phyloP scores from a whole-genome alignment of 2,797 vertebrate genomes.

The Allobates femoralis region DNA sequence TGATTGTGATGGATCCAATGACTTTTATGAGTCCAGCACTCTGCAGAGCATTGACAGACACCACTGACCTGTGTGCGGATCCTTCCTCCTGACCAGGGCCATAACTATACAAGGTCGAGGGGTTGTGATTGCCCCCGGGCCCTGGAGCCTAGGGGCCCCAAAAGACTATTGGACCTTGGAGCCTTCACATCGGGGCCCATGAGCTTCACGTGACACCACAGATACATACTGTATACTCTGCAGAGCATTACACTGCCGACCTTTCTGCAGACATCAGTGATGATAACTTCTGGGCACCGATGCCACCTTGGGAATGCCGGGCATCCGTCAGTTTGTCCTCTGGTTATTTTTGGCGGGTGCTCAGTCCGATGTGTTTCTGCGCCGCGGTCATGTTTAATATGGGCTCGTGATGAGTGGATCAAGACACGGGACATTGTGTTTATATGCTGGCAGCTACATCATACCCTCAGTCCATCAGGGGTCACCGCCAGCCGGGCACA shows the following conservation, averaged over 20 bases:
- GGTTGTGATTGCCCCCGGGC: no score
- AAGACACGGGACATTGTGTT: background rate
- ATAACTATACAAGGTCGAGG: no score
- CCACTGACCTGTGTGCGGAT: no score
- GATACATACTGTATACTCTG: background rate
- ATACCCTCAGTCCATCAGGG: background rate
- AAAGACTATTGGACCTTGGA: no score
- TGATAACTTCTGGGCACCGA: background rate
- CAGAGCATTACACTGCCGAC: no score
- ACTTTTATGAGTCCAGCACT: no score
- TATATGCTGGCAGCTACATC: background rate
- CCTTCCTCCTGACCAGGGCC: no score
- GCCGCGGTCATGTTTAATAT: background rate
- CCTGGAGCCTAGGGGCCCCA: no score
- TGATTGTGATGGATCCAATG: no score
- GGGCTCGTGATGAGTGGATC: background rate
- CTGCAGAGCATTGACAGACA: background rate
- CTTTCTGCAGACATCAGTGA: background rate
- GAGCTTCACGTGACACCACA: background rate
- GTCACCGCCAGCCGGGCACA: background rate
- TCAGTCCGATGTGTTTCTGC: background rate
- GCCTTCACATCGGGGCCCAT: no score
- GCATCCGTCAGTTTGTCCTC: background rate
- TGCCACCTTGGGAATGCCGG: background rate
- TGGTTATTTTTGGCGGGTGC: constrained; percentile 5